A percentile compares a stretch with the other conserved stretches of the same genome.
phyloP scores from a whole-genome alignment of 1,140 invertebrate species.

The Zaprionus capensis region DNA sequence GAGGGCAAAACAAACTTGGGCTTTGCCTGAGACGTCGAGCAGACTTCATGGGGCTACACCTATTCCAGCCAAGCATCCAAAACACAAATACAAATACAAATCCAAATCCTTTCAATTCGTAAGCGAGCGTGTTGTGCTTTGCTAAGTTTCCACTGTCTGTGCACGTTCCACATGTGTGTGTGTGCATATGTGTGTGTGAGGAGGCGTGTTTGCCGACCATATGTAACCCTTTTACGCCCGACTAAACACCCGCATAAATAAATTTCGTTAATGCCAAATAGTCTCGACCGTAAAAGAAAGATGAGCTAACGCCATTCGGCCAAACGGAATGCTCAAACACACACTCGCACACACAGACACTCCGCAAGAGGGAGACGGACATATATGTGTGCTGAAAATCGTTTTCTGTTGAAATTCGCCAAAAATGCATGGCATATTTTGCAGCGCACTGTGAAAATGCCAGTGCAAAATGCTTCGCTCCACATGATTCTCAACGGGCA shows the following conservation, averaged over 20 bases:
- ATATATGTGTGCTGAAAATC: slow-evolving; percentile 16
- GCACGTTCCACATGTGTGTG: not conserved
- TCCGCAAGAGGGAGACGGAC: not conserved
- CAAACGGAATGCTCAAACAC: slow-evolving; percentile 61
- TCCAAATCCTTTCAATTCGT: slow-evolving; percentile 76
- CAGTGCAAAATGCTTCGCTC: not conserved
- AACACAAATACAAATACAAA: not conserved
- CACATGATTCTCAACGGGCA: not conserved
- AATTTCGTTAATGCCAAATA: slow-evolving; percentile 82
- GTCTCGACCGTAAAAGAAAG: slow-evolving; percentile 81
- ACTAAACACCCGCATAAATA: slow-evolving; percentile 83
- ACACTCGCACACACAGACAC: slow-evolving; percentile 26
- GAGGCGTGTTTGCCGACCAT: slow-evolving; percentile 55
- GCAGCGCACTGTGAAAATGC: not conserved
- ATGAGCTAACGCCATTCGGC: slow-evolving; percentile 68
- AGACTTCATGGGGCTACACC: slow-evolving; percentile 15
- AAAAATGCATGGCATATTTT: slow-evolving; percentile 27
- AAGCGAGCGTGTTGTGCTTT: slow-evolving; percentile 66
- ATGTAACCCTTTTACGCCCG: slow-evolving; percentile 81
- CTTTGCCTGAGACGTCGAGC: not conserved
- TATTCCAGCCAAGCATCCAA: slow-evolving; percentile 18
- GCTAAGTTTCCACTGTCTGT: slow-evolving; percentile 49
- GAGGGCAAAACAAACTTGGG: slow-evolving; percentile 15
- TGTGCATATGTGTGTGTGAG: slow-evolving; percentile 12
- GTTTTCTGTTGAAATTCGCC: slow-evolving; percentile 29